Conservation (phyloP, 2,797 vertebrate genomes). For the Scomberomorus guttatus region DNA sequence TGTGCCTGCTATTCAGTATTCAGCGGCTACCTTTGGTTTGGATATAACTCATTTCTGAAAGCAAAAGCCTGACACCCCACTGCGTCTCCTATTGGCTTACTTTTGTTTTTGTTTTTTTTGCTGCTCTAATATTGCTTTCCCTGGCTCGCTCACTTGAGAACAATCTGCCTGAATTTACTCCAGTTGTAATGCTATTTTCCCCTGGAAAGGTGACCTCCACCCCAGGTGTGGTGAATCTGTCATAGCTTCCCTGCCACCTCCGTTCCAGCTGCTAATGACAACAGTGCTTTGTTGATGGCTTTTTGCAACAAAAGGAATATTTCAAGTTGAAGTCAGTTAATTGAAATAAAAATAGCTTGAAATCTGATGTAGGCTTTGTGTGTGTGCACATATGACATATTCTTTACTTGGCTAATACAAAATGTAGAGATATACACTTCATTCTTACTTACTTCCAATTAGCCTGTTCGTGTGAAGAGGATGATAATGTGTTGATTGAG, state of each 20-base stretch:
- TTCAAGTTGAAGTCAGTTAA: constrained; percentile 14
- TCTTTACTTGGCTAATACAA: neutral
- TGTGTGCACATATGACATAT: neutral
- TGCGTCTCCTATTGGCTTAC: constrained; percentile 71
- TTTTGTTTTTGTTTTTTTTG: constrained; percentile 77
- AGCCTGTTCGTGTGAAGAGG: no score
- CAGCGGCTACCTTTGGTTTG: constrained; percentile 63
- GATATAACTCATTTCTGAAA: constrained; percentile 76
- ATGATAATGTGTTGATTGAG: no score
- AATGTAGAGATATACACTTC: no score
- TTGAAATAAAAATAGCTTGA: constrained; percentile 12
- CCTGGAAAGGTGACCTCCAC: constrained; percentile 77
- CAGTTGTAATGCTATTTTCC: constrained; percentile 64
- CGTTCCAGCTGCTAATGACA: constrained; percentile 45
- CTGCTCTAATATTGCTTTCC: constrained; percentile 67
- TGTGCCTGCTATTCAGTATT: constrained; percentile 63
- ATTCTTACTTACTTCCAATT: no score
- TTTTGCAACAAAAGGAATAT: constrained; percentile 1
- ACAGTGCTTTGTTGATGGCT: constrained; percentile 4
- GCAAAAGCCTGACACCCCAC: constrained; percentile 65
- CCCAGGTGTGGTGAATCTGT: constrained; percentile 68
- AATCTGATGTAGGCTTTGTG: constrained; percentile 2
- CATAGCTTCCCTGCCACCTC: constrained; percentile 35
- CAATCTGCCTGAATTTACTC: constrained; percentile 75
- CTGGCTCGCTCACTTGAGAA: constrained; percentile 58